Conservation (phyloP, 2,888 invertebrate genomes). For the Ormyrus labotus region DNA sequence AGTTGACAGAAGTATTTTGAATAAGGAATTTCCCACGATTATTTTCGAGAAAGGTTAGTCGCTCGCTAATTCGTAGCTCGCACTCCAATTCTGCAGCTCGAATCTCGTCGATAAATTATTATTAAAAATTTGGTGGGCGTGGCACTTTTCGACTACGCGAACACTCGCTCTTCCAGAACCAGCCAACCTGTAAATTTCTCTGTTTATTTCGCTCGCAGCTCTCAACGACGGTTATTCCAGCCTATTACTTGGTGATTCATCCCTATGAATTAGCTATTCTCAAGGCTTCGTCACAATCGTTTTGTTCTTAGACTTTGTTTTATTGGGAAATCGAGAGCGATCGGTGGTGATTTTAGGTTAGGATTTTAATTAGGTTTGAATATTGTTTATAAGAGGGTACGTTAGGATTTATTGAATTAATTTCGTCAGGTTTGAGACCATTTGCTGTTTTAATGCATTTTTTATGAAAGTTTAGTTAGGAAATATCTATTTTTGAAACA, state of each 20-base stretch:
- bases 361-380: conserved; percentile 9
- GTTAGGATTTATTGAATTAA: too few relatives aligned
- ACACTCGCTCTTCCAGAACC: not conserved
- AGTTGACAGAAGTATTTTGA: conserved; percentile 61
- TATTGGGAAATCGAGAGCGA: too few relatives aligned
- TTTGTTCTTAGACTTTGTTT: too few relatives aligned
- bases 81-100: not conserved
- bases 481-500: not conserved
- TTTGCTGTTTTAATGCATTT: too few relatives aligned
- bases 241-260: not conserved
- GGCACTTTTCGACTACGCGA: conserved; percentile 27
- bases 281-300: too few relatives aligned
- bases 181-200: not conserved
- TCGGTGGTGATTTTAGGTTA: conserved; percentile 27
- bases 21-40: conserved; percentile 47
- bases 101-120: not conserved
- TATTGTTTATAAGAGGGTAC: conserved; percentile 2
- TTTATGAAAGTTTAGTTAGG: too few relatives aligned
- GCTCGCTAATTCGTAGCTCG: not conserved
- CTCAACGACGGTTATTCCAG: not conserved
- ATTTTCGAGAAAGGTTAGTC: conserved; percentile 42
- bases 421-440: too few relatives aligned
- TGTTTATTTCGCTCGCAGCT: not conserved
- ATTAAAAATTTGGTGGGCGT: conserved; percentile 44
- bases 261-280: too few relatives aligned